Percentiles rank a stretch among this genome's conserved stretches.
These are phyloP conservation scores for Heliconius sara DNA, from an alignment of 2,888 invertebrate species.

Conservation along the genomic window DNA sequence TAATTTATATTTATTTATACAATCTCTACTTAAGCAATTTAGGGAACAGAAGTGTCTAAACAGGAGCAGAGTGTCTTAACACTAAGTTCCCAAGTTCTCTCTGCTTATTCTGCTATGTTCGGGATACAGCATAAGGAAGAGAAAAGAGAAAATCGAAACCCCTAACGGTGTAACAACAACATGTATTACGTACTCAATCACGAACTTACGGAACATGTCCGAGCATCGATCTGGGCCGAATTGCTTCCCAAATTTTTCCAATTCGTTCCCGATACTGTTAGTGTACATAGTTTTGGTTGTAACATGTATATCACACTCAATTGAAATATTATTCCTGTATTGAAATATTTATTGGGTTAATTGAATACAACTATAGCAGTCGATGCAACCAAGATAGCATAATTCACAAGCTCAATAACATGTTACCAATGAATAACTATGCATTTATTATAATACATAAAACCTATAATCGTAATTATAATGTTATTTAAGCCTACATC, in stretches of 20 bases:
- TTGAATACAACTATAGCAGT: too few species aligned
- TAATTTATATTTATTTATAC: too few species aligned
- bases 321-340: neutral
- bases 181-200: constrained; percentile 25
- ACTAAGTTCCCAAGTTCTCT: neutral
- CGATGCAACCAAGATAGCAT: too few species aligned
- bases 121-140: neutral
- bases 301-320: neutral
- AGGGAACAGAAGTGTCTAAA: too few species aligned
- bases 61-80: neutral
- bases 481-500: too few species aligned
- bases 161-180: constrained; percentile 20
- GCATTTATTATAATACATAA: too few species aligned
- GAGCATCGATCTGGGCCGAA: constrained; percentile 33
- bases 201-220: constrained; percentile 35
- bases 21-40: too few species aligned
- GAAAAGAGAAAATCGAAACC: neutral
- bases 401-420: too few species aligned
- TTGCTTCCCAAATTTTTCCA: constrained; percentile 36
- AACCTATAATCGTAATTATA: too few species aligned
- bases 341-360: neutral
- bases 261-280: constrained; percentile 21
- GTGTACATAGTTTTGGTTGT: neutral
- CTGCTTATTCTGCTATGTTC: neutral
- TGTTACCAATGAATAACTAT: too few species aligned